Percentiles rank a stretch among this genome's conserved stretches.
phyloP scores from a whole-genome alignment of 2,888 invertebrate genomes.

The Stenichneumon culpator region DNA sequence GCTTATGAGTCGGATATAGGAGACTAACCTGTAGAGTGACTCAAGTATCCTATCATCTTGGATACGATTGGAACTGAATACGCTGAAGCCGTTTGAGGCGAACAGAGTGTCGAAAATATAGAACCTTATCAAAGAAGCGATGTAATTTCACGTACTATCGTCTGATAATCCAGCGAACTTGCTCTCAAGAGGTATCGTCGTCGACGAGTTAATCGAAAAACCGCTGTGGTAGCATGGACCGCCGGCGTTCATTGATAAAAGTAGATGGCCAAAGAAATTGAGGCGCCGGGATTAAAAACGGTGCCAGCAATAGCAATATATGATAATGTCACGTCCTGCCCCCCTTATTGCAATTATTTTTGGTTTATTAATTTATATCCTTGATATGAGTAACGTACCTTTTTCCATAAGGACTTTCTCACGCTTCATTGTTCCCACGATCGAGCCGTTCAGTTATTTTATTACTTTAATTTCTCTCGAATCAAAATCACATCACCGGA shows the following conservation, averaged over 20 bases:
- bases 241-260: constrained; percentile 48
- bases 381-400: no score
- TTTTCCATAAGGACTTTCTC: no score
- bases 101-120: constrained; percentile 66
- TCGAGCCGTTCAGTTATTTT: no score
- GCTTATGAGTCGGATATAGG: constrained; percentile 18
- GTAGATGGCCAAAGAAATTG: constrained; percentile 27
- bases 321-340: no score
- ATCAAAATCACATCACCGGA: no score
- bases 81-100: constrained; percentile 61
- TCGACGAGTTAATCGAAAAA: constrained; percentile 15
- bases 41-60: constrained; percentile 68
- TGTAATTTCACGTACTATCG: constrained; percentile 62
- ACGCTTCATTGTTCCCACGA: no score
- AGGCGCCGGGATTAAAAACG: constrained; percentile 40
- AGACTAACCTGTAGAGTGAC: constrained; percentile 63
- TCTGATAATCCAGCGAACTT: constrained; percentile 68
- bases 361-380: no score
- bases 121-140: constrained; percentile 22
- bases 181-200: constrained; percentile 57
- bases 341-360: no score
- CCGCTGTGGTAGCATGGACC: constrained; percentile 66
- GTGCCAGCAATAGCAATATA: constrained; percentile 1
- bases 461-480: no score
- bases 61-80: constrained; percentile 58